Conservation (phyloP, 2,888 invertebrate species). For the Macrophya alboannulata region DNA sequence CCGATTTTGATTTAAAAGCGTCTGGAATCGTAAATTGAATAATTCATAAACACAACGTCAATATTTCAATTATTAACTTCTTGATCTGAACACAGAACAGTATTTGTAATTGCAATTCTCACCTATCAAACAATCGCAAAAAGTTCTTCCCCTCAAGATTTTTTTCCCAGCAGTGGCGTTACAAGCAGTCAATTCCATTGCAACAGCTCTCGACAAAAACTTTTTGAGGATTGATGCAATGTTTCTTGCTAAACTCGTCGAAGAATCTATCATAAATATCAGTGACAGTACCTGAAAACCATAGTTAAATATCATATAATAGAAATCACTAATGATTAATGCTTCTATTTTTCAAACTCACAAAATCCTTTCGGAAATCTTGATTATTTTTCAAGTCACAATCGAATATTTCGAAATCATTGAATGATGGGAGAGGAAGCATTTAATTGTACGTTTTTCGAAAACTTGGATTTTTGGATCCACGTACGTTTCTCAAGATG, state of each 20-base stretch:
- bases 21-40: not conserved
- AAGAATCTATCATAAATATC: not conserved
- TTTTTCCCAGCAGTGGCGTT: not conserved
- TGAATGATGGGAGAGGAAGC: not conserved
- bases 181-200: conserved; percentile 6
- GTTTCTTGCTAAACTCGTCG: not conserved
- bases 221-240: not conserved
- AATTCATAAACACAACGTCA: not conserved
- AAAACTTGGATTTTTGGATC: conserved; percentile 2
- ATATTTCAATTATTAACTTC: not conserved
- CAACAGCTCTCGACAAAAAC: conserved; percentile 1
- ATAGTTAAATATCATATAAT: not conserved
- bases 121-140: conserved; percentile 13
- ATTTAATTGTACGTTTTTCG: not conserved
- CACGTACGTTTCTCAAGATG: not conserved
- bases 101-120: not conserved
- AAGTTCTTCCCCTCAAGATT: not conserved
- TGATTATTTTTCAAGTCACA: not conserved
- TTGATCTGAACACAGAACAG: not conserved
- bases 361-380: conserved; percentile 17
- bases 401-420: not conserved
- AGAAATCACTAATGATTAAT: not conserved
- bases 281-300: not conserved
- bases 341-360: not conserved
- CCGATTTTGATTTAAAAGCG: not conserved